phyloP scores from a whole-genome alignment of 1,140 invertebrate genomes.

The Subanguina moxae region DNA sequence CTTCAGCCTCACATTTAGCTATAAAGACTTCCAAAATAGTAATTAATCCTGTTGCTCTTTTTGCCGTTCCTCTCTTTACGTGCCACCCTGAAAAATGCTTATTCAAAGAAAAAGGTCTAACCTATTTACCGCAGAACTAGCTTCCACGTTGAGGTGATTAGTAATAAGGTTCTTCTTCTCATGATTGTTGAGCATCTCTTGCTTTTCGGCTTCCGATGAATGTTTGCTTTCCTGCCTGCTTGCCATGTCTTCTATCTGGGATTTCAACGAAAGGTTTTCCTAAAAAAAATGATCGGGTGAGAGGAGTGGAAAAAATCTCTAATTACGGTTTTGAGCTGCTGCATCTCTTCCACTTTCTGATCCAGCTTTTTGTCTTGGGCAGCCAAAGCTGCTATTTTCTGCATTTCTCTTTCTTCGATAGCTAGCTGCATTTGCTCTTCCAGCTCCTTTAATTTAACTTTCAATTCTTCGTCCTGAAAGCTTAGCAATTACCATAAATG shows the following conservation, averaged over 20 bases:
- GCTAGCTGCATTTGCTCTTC: slow-evolving; percentile 39
- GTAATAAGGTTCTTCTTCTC: neutral
- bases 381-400: slow-evolving; percentile 22
- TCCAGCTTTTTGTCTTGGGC: slow-evolving; percentile 27
- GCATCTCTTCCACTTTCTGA: slow-evolving; percentile 14
- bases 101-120: too few relatives aligned
- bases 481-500: slow-evolving; percentile 17
- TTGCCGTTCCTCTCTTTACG: too few relatives aligned
- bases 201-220: neutral
- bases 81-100: too few relatives aligned
- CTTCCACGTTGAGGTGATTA: too few relatives aligned
- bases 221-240: neutral
- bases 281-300: neutral
- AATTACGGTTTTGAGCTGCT: slow-evolving; percentile 7
- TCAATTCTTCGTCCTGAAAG: slow-evolving; percentile 37
- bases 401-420: slow-evolving; percentile 34
- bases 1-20: too few relatives aligned
- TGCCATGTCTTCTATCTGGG: neutral
- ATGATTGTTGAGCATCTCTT: neutral
- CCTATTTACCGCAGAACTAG: too few relatives aligned
- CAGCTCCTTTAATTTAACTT: slow-evolving; percentile 16
- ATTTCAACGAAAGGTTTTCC: neutral
- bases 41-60: too few relatives aligned
- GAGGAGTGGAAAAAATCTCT: neutral
- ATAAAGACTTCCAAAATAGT: too few relatives aligned